phyloP scores from a whole-genome alignment of 2,888 invertebrate species.

The Agrotis ipsilon region DNA sequence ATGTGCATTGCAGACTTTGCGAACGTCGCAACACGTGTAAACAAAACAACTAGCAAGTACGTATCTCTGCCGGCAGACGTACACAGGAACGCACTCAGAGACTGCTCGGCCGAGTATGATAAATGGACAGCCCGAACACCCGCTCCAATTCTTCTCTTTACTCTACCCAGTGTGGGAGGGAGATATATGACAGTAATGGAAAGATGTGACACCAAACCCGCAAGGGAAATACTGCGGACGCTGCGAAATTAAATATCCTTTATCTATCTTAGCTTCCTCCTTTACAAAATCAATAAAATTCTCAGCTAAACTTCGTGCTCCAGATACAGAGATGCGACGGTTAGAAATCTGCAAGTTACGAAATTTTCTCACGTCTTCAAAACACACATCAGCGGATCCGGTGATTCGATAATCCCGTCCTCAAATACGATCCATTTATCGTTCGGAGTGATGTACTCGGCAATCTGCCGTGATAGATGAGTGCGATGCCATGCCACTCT shows the following conservation, averaged over 20 bases:
- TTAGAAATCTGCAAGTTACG: constrained; percentile 22
- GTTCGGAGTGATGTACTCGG: constrained; percentile 64
- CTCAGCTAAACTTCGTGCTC: constrained; percentile 18
- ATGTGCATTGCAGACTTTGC: constrained; percentile 71
- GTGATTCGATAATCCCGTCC: constrained; percentile 68
- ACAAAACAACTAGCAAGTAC: constrained; percentile 79
- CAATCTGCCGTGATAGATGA: constrained; percentile 69
- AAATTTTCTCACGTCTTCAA: constrained; percentile 52
- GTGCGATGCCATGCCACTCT: constrained; percentile 49
- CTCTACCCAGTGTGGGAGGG: constrained; percentile 70
- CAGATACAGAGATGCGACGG: constrained; percentile 24
- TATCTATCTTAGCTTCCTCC: constrained; percentile 36
- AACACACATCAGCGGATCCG: constrained; percentile 53
- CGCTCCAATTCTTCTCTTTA: constrained; percentile 82
- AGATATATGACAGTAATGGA: constrained; percentile 85
- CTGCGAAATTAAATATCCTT: constrained; percentile 61
- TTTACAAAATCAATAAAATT: constrained; percentile 48
- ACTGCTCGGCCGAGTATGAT: constrained; percentile 83
- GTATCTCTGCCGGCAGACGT: constrained; percentile 72
- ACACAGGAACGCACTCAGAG: constrained; percentile 88
- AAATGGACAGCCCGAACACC: constrained; percentile 80
- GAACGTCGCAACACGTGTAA: constrained; percentile 77
- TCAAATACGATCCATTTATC: constrained; percentile 71
- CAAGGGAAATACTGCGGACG: constrained; percentile 73
- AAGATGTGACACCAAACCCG: constrained; percentile 78